Base-by-base conservation (phyloP, 2,113 vertebrate species). In the Phaetusa simplex region DNA sequence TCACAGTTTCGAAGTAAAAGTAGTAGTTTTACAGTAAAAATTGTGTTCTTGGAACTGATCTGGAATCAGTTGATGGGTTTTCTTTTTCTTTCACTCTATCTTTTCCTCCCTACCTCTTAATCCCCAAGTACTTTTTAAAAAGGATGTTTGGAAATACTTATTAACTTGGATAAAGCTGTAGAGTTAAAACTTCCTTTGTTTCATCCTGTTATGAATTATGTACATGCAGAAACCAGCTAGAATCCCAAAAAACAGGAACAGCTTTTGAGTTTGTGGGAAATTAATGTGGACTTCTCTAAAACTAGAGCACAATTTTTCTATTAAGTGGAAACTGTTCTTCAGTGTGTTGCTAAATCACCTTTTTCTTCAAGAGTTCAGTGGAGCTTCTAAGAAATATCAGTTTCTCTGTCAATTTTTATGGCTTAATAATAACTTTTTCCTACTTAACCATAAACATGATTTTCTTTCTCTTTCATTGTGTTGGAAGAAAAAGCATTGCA, bases 91-190 rank as follows among this genome's bases (percentile, higher is more conserved):
- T 69, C 8, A 14, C 18, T 85, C 15, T 36, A 15, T 87, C 78
- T 70, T 70, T 6, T 3, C 10, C 2, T 8, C 5, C 5, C 9
- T 15, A 34, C 5, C 12, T 59, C 22, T 4, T 6, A 66, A 4
- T 71, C 14, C 4, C 6, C 8, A 50, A 55, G 18, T 76, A 59
- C 8, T 47, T 43, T 89, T 65, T 0, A 4, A 66, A 78, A 85
- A 8, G 5, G 11, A 5, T 40, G 4, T 81, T 84, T 66, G 34
- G 19, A 82, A 82, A 22, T 82, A 53, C 8, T 64, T 82, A 12
- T 34, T 90, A 36, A 78, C 14, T 77, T n/a, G 30, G 15, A 29
- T 65, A 4, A 84, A 84, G n/a, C 34, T 81, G 7, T 20, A 21
- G 36, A 86, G 24, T 49, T 95, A 32, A 69, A 82, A 67, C 14